phyloP scores from a whole-genome alignment of 2,888 invertebrate genomes.

The Pomacea canaliculata region DNA sequence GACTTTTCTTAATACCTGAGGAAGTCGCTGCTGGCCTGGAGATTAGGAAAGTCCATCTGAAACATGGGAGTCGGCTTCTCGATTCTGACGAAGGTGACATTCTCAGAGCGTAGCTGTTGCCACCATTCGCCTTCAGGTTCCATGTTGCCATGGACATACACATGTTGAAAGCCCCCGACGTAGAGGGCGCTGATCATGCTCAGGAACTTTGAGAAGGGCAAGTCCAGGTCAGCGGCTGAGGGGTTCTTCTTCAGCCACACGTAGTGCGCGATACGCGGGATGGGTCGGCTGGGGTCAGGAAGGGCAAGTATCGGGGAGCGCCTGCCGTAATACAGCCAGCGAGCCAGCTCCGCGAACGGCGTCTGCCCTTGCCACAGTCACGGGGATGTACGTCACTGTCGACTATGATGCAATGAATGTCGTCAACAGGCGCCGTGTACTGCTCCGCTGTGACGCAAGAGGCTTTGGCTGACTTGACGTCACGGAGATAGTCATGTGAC shows the following conservation, averaged over 20 bases:
- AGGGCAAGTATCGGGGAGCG: background rate
- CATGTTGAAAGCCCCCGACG: constrained; percentile 31
- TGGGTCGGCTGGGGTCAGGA: background rate
- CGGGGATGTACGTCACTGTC: constrained; percentile 14
- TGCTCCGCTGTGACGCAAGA: constrained; percentile 12
- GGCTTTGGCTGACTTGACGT: background rate
- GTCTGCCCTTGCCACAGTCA: constrained; percentile 18
- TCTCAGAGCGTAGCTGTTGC: constrained; percentile 10
- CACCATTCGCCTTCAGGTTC: constrained; percentile 31
- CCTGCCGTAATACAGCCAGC: constrained; percentile 27
- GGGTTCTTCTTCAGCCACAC: background rate
- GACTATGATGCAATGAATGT: background rate
- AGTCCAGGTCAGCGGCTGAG: background rate
- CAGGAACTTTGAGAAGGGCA: constrained; percentile 27
- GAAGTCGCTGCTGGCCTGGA: background rate
- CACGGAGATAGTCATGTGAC: background rate
- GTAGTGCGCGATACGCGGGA: constrained; percentile 22
- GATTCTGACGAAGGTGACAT: constrained; percentile 21
- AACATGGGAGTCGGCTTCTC: constrained; percentile 8
- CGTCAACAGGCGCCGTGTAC: background rate
- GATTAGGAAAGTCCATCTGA: constrained; percentile 8
- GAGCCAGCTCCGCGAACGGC: constrained; percentile 17
- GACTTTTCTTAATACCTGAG: too few relatives aligned
- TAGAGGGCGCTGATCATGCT: constrained; percentile 31
- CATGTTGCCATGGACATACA: constrained; percentile 31